Percentiles rank a stretch among this genome's conserved stretches.
These are phyloP conservation scores for Pachyuromys duprasi DNA, from an alignment of 2,797 vertebrate genomes.

Conservation along the genomic window DNA sequence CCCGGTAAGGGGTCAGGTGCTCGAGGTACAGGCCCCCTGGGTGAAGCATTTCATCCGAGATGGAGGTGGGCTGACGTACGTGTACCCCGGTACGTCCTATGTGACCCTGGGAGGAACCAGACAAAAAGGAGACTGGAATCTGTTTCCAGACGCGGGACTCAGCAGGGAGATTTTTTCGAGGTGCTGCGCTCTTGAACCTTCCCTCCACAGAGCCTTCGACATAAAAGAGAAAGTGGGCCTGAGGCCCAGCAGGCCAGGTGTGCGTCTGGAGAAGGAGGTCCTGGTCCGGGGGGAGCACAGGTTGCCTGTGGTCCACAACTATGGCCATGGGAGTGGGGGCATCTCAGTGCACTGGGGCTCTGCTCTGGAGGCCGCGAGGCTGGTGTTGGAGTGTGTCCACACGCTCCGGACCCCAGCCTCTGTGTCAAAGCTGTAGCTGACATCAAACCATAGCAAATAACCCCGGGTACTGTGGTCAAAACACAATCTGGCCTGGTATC, in stretches of 20 bases:
- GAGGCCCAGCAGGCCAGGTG: constrained; percentile 89
- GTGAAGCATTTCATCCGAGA: constrained; percentile 94
- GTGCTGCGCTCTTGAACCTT: constrained; percentile 92
- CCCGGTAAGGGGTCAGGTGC: constrained; percentile 93
- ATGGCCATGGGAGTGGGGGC: constrained; percentile 93
- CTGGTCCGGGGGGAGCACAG: constrained; percentile 78
- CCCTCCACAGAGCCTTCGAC: constrained; percentile 85
- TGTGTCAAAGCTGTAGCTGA: constrained; percentile 85
- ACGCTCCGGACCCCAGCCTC: constrained; percentile 56
- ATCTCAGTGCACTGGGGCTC: constrained; percentile 93
- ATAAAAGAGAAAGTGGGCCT: constrained; percentile 91
- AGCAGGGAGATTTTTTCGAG: constrained; percentile 89
- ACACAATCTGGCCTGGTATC: not conserved
- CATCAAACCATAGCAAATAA: not conserved
- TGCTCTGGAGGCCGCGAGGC: constrained; percentile 88
- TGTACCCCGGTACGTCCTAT: constrained; percentile 91
- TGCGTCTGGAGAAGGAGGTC: constrained; percentile 91
- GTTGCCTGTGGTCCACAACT: constrained; percentile 94
- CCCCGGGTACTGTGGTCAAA: not conserved
- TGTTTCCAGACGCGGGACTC: constrained; percentile 86
- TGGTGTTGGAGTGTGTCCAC: constrained; percentile 89
- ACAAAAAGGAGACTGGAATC: constrained; percentile 90
- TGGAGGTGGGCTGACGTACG: constrained; percentile 90
- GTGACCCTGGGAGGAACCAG: constrained; percentile 93
- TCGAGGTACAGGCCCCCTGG: constrained; percentile 94